phyloP scores from a whole-genome alignment of 2,888 invertebrate species.

The Andricus curvator region DNA sequence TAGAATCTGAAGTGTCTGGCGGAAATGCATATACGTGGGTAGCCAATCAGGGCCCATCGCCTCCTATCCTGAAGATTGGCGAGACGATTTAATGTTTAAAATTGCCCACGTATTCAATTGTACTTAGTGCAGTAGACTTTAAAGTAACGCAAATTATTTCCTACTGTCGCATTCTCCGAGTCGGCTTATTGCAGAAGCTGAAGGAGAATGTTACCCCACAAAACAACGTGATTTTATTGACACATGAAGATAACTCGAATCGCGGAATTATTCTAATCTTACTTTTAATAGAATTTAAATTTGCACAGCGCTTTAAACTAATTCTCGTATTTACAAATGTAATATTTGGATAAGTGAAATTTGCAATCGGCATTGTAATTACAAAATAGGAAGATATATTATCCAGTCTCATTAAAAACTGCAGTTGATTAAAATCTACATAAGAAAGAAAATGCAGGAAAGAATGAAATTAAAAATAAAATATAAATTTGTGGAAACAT shows the following conservation, averaged over 20 bases:
- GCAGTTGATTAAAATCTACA: no score
- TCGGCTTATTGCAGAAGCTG: slow-evolving; percentile 25
- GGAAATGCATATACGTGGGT: slow-evolving; percentile 64
- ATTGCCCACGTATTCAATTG: slow-evolving; percentile 69
- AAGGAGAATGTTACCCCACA: neutral
- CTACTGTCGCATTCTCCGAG: slow-evolving; percentile 51
- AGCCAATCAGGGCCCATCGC: slow-evolving; percentile 64
- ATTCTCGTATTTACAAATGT: neutral
- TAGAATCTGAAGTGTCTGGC: slow-evolving; percentile 44
- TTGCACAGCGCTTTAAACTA: neutral
- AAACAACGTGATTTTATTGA: neutral
- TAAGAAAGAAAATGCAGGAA: neutral
- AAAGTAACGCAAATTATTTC: slow-evolving; percentile 62
- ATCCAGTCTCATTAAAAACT: no score
- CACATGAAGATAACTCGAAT: neutral
- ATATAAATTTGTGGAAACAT: neutral
- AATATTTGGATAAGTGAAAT: neutral
- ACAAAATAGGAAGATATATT: no score
- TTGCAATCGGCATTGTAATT: no score
- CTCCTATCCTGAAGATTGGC: slow-evolving; percentile 64
- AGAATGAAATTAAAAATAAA: neutral
- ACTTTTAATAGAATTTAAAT: neutral
- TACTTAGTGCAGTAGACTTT: slow-evolving; percentile 55
- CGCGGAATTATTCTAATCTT: neutral
- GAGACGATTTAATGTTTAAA: slow-evolving; percentile 69